Base-by-base conservation (phyloP, 37 sponge, comb jelly and placozoan species). In the Theonella swinhoei region DNA sequence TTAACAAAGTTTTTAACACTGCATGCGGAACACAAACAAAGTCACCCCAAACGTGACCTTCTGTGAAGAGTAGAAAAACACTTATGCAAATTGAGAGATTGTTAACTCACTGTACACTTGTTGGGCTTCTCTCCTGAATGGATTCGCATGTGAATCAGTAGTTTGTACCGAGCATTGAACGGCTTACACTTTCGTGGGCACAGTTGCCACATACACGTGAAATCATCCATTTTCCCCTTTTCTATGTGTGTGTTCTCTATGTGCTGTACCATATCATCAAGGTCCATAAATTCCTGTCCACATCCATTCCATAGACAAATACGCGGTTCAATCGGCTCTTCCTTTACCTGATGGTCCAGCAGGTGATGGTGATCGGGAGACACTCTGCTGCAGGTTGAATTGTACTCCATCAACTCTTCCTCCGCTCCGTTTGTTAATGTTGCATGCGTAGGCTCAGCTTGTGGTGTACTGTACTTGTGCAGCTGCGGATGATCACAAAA, bases 41-140 rank as follows among this genome's bases (percentile, higher is more conserved):
- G 64, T 63, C 26, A 63, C 64, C 64, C 24, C 64, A 63, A 28
- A 28, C 64, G 26, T 63, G 64, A n/a, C 26, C 7, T 3, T 3
- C 9, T 28, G 26, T 63, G 64, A 28, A 28, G 8, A 28, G 26
- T 5, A 63, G 64, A 9, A 5, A 28, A 28, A 63, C 64, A n/a
- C 24, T 28, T 28, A 63, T 28, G 26, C 64, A 63, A 28, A 2
- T n/a, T n/a, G n/a, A n/a, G n/a, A n/a, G n/a, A n/a, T 26, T 3
- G 25, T 30, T 34, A 0, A 92, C 92, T 91, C 62, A 96, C 97
- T 30, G 92, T 91, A 86, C 97, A 96, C 75, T 93, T 93, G 83
- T 96, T 96, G 28, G 97, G 97, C 82, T 93, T 96, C 61, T 96
- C 97, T 39, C 97, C 97, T 38, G 94, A 94, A 75, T 96, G 97